Evolutionary conservation across 2,113 vertebrate species (phyloP), one percentile per base, ranked within the genome.

Genomic region (Catharus bicknelli): DNA sequence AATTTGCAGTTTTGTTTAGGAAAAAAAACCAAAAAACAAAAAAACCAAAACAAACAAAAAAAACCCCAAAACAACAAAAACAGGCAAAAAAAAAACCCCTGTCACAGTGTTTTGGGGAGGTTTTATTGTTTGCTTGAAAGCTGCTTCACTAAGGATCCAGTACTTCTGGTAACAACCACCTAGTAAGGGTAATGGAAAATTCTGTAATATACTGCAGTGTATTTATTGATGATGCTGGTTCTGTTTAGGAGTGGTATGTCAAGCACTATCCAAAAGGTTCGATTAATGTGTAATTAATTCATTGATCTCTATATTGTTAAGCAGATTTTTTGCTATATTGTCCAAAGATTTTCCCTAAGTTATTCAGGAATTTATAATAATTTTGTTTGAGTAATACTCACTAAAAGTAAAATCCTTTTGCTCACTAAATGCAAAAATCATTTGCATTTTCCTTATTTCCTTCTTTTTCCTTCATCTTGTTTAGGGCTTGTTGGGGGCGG

Each of bases 31-130:
- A 38, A 38, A 38, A 38, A 38, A 38, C 38, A 38, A 38, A 38
- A 38, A 38, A 70, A 43, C 34, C 34, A 64, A 69, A 42, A 11
- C 43, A 19, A 48, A 7, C 47, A 48, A 48, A 8, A 36, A 36
- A 36, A 36, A 36, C 34, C 34, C 43, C 8, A 32, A 16, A 0
- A 1, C 3, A 38, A 38, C 10, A 38, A 38, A 38, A 38, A 38
- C 9, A 38, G 38, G 10, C 34, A 36, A 36, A 36, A 38, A 38
- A 38, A 38, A 38, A 38, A 38, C 4, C 38, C 38, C 1, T 50
- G 9, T 4, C 9, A 19, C 1, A 1, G 8, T 26, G 30, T 2
- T 83, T 61, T 62, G 8, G 27, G 16, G 2, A 4, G 2, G 2
- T 43, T 36, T 79, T 83, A 30, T 66, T 79, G 3, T 42, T 77